Evolutionary conservation across 2,113 vertebrate genomes (phyloP), one percentile per base, ranked within the genome.

Genomic region (Xiphorhynchus elegans): DNA sequence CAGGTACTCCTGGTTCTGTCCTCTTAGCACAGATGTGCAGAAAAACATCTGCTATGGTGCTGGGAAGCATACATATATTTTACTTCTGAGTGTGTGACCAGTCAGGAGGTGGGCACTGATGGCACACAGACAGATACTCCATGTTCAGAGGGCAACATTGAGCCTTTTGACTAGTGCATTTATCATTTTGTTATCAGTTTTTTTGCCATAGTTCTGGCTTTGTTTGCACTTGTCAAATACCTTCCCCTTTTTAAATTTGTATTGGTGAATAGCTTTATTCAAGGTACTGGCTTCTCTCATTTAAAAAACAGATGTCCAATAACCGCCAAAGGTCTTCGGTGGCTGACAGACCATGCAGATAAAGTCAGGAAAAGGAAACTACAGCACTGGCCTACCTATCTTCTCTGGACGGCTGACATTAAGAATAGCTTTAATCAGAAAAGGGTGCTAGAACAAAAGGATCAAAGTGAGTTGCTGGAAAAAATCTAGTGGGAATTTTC

Each of bases 391-490:
- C 66, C n/a, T 60, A 91, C 39, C 50, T 66, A 40, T 20, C 18
- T 73, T 72, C 26, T 40, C 18, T 49, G 28, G 6, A 14, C 59
- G 11, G 19, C 49, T 79, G 58, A 60, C 31, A 9, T 40, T 72
- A 89, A 79, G 35, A 92, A 72, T 52, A 91, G 24, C 37, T 87
- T 72, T 62, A 79, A 40, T 69, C 18, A 87, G 40, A 87, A 87
- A 89, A 80, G 7, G 15, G 50, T 58, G 50, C 19, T 42, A 64
- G 39, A 91, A 81, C 0, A 1, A 66, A 87, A 82, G 75, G 47
- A 91, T 91, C 69, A 91, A 95, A 96, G 52, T 28, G 14, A 90
- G 15, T 59, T 79, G 40, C 33, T 78, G 29, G 46, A 91, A 82
- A 72, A 89, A 47, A 75, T 24, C 53, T 46, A 16, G 40, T 63